These are phyloP conservation scores for Lacerta bilineata DNA, from an alignment of 2,797 vertebrate genomes.

Conservation along the genomic window DNA sequence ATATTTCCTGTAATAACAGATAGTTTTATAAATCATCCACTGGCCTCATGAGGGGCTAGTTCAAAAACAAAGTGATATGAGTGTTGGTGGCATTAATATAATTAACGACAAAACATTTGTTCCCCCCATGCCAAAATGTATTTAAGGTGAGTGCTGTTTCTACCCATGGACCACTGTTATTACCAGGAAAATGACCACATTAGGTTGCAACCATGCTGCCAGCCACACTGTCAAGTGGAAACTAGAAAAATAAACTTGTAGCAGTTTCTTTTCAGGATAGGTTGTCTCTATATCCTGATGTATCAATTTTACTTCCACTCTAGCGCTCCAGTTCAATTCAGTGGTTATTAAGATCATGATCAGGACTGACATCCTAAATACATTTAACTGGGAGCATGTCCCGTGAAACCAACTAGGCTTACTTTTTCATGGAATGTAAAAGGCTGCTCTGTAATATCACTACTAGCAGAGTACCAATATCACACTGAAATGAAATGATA, in stretches of 20 bases:
- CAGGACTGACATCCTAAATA: neutral
- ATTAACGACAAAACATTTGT: constrained; percentile 21
- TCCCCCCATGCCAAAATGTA: accelerated
- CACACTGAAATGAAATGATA: neutral
- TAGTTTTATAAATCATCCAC: constrained; percentile 45
- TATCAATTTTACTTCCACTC: constrained; percentile 45
- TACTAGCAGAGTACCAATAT: neutral
- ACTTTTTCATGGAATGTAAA: neutral
- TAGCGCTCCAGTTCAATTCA: constrained; percentile 48
- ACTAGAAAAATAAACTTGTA: constrained; percentile 43
- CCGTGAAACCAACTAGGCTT: neutral
- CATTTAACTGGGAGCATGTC: neutral
- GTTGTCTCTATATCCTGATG: constrained; percentile 26
- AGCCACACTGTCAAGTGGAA: constrained; percentile 18
- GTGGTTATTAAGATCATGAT: constrained; percentile 27
- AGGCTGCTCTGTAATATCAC: neutral
- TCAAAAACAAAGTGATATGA: constrained; percentile 17
- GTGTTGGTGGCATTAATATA: accelerated
- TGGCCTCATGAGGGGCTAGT: constrained; percentile 38
- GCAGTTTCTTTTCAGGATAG: constrained; percentile 11
- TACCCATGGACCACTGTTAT: constrained; percentile 36
- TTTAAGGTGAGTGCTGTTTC: neutral
- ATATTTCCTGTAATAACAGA: constrained; percentile 22
- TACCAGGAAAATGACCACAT: constrained; percentile 25
- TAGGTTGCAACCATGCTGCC: neutral